Conservation (phyloP, 2,888 invertebrate species). For the Synanthedon andrenaeformis region DNA sequence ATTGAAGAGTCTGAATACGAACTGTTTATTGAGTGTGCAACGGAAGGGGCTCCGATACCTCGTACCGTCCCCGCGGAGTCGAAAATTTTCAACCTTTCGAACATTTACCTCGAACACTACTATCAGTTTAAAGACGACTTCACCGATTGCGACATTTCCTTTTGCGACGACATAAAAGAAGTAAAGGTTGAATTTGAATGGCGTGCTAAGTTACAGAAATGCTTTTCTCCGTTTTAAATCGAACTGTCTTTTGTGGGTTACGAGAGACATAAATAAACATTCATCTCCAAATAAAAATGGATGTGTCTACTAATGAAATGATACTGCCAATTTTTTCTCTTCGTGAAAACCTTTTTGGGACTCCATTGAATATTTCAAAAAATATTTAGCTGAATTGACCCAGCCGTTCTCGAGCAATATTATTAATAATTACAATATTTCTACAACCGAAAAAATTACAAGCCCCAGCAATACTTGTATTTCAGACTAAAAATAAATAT, state of each 20-base stretch:
- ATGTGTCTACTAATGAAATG: no score
- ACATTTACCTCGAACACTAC: constrained; percentile 19
- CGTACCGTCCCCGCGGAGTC: constrained; percentile 19
- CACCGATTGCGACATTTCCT: constrained; percentile 46
- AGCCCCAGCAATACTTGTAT: no score
- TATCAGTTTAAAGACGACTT: constrained; percentile 53
- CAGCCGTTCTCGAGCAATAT: no score
- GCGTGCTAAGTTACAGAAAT: constrained; percentile 8
- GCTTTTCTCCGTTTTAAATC: constrained; percentile 8
- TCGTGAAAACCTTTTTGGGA: no score
- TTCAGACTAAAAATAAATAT: no score
- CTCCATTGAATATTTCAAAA: no score
- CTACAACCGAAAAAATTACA: no score
- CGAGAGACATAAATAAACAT: background rate
- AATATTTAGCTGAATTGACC: no score
- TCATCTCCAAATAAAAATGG: no score
- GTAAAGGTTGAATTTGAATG: constrained; percentile 39
- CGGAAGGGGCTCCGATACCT: constrained; percentile 43
- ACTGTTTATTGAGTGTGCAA: constrained; percentile 18
- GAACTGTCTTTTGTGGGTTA: background rate
- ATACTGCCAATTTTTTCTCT: no score
- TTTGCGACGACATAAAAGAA: constrained; percentile 34
- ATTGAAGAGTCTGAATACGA: background rate
- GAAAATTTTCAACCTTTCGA: constrained; percentile 13
- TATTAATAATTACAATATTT: no score